Conservation (phyloP, 2,888 invertebrate genomes). For the Caenorhabditis wallacei region DNA sequence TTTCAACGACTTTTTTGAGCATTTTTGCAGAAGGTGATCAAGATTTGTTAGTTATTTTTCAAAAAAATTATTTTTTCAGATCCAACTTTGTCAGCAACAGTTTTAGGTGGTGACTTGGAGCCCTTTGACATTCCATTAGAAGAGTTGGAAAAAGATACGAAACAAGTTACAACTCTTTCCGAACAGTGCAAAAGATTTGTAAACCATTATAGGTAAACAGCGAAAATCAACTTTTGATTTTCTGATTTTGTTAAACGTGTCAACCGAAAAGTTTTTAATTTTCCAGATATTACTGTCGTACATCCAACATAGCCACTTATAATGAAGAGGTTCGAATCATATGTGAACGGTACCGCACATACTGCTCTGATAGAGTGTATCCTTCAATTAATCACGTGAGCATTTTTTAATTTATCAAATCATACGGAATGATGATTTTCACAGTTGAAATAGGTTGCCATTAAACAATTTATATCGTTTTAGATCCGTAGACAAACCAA, state of each 20-base stretch:
- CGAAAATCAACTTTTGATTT: neutral
- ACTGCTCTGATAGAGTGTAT: slow-evolving; percentile 78
- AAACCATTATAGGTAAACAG: slow-evolving; percentile 73
- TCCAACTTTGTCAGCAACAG: slow-evolving; percentile 58
- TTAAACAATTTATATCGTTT: no score
- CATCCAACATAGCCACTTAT: slow-evolving; percentile 78
- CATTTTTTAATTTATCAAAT: neutral
- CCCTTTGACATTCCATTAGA: slow-evolving; percentile 77
- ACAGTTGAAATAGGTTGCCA: neutral
- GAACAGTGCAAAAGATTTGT: slow-evolving; percentile 78
- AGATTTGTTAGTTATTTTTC: neutral
- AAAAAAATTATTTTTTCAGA: slow-evolving; percentile 11
- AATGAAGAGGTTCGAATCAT: slow-evolving; percentile 81
- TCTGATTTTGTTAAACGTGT: no score
- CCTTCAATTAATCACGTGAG: slow-evolving; percentile 78
- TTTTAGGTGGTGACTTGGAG: slow-evolving; percentile 71
- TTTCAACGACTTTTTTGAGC: neutral
- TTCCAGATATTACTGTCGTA: slow-evolving; percentile 76
- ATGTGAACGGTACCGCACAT: slow-evolving; percentile 77
- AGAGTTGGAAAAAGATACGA: slow-evolving; percentile 76
- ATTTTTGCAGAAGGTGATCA: slow-evolving; percentile 8
- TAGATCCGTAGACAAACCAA: slow-evolving; percentile 77
- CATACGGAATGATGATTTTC: neutral
- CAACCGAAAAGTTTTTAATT: no score
- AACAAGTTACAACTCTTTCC: slow-evolving; percentile 75